These are phyloP conservation scores for Clanis bilineata DNA, from an alignment of 2,888 invertebrate genomes.

Conservation along the genomic window DNA sequence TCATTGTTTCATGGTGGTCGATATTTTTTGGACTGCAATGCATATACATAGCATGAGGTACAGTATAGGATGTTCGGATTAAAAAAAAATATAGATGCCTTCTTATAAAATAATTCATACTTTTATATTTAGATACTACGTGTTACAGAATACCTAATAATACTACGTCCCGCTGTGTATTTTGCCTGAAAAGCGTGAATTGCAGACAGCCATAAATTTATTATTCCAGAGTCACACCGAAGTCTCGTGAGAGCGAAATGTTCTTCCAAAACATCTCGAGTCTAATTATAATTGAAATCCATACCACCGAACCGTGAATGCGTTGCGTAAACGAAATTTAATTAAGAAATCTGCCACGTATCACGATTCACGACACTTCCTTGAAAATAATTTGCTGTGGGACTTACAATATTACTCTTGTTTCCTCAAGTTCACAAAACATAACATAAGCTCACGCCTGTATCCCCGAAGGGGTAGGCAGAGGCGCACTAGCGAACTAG, in stretches of 20 bases:
- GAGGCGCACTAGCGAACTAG: too few relatives aligned
- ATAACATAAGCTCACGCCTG: too few relatives aligned
- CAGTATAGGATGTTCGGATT: too few relatives aligned
- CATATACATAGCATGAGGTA: too few relatives aligned
- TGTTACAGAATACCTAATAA: neutral
- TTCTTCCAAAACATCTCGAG: slow-evolving; percentile 22
- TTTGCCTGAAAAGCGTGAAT: neutral
- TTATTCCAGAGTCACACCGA: slow-evolving; percentile 29
- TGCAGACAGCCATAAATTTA: slow-evolving; percentile 27
- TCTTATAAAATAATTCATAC: too few relatives aligned
- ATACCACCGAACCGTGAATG: slow-evolving; percentile 38
- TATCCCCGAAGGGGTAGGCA: too few relatives aligned
- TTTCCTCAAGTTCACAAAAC: neutral
- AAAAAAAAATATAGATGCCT: too few relatives aligned
- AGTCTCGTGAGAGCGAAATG: slow-evolving; percentile 22
- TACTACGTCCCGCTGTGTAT: neutral
- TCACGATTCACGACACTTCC: neutral
- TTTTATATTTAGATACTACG: neutral
- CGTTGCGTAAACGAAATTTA: slow-evolving; percentile 43
- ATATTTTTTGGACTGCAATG: too few relatives aligned
- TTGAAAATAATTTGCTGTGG: neutral
- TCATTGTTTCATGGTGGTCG: too few relatives aligned
- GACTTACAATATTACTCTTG: neutral
- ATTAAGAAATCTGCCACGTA: slow-evolving; percentile 32
- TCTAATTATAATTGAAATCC: slow-evolving; percentile 38